These are phyloP conservation scores for Takifugu flavidus DNA, from an alignment of 2,113 vertebrate genomes.

Conservation along the genomic window DNA sequence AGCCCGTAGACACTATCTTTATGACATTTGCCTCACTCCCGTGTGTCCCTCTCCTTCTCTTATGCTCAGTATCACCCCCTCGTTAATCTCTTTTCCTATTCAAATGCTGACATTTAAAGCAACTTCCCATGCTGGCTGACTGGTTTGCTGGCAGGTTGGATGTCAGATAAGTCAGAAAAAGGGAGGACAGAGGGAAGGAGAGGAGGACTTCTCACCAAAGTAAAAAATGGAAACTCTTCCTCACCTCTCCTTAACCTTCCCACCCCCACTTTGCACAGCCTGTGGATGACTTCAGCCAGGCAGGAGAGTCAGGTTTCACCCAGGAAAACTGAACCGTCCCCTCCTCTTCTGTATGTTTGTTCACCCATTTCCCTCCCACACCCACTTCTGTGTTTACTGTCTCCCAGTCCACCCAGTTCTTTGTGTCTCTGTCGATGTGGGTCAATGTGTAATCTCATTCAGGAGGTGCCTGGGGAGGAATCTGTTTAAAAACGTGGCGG, in stretches of 20 bases:
- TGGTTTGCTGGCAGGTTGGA: conserved; percentile 39
- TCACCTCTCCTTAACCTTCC: conserved; percentile 32
- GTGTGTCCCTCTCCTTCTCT: conserved; percentile 8
- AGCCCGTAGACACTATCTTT: conserved; percentile 52
- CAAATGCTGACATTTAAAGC: conserved; percentile 72
- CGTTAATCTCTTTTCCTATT: conserved; percentile 68
- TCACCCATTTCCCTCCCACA: conserved; percentile 37
- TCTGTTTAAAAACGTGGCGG: conserved; percentile 18
- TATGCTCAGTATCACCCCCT: conserved; percentile 32
- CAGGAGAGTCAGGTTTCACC: conserved; percentile 58
- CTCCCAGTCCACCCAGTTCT: conserved; percentile 32
- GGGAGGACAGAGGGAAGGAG: conserved; percentile 5
- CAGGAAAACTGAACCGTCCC: conserved; percentile 46
- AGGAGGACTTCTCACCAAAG: conserved; percentile 18
- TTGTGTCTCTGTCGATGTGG: conserved; percentile 9
- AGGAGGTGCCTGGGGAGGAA: conserved; percentile 23
- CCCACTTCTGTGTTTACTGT: conserved; percentile 39
- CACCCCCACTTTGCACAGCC: conserved; percentile 1
- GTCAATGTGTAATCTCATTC: conserved; percentile 19
- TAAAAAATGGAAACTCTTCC: conserved; percentile 41
- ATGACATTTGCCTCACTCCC: conserved; percentile 48
- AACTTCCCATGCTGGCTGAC: conserved; percentile 52
- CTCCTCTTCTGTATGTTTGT: conserved; percentile 37
- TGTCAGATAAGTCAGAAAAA: background rate
- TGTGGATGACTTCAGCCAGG: conserved; percentile 53